Evolutionary conservation across 2,113 vertebrate species (phyloP).

Genomic region (Edolisoma coerulescens): DNA sequence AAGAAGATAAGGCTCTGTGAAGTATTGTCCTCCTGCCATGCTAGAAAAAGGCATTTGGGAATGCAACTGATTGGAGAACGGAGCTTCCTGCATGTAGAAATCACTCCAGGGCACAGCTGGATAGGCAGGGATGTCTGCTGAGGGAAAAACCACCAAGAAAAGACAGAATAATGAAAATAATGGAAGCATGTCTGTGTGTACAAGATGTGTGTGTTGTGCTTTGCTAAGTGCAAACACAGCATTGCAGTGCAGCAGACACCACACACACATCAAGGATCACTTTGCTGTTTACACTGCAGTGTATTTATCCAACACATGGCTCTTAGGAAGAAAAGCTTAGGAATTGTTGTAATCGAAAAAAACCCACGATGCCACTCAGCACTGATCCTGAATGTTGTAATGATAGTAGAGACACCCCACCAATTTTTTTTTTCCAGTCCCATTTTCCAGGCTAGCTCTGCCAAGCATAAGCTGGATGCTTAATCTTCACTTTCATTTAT

Average conservation of each 20-base stretch:
- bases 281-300: background rate
- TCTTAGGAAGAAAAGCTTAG: background rate
- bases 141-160: background rate
- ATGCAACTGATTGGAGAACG: background rate
- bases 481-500: background rate
- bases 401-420: background rate
- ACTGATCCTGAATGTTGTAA: background rate
- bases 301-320: background rate
- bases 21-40: background rate
- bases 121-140: background rate
- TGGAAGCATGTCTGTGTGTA: background rate
- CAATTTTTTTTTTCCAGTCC: background rate
- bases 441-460: background rate
- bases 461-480: background rate
- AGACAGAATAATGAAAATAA: background rate
- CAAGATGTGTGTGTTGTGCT: background rate
- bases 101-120: constrained; percentile 50
- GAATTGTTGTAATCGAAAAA: background rate
- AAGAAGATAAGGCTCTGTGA: background rate
- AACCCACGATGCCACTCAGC: background rate
- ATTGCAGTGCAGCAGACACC: background rate
- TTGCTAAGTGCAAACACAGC: background rate
- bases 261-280: background rate
- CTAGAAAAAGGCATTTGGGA: background rate
- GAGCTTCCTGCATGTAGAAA: background rate